Evolutionary conservation across 2,113 vertebrate species (phyloP).

Genomic region (Pitta sordida): DNA sequence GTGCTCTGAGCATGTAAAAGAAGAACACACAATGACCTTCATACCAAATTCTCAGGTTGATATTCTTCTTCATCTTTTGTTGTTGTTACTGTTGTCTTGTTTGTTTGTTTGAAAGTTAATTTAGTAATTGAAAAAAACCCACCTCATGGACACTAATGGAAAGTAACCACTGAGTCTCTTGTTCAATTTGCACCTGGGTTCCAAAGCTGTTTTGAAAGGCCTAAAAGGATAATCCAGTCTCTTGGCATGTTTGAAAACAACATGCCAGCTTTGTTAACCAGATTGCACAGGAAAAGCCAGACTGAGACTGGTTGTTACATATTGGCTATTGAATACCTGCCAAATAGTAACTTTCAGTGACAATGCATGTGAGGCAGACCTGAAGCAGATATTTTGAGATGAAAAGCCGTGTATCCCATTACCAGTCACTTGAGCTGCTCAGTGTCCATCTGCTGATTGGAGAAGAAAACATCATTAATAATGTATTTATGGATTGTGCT

Average conservation of each 20-base stretch:
- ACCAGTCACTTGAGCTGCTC: not conserved
- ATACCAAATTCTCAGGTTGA: not conserved
- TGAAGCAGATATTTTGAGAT: not conserved
- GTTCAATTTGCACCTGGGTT: not conserved
- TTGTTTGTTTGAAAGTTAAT: not conserved
- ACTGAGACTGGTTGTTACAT: not conserved
- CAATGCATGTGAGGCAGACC: not conserved
- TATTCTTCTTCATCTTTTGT: not conserved
- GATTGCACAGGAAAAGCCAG: not conserved
- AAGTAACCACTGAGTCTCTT: not conserved
- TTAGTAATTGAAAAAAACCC: not conserved
- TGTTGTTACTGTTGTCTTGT: not conserved
- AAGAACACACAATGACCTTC: not conserved
- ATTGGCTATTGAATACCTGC: not conserved
- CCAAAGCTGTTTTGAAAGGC: not conserved
- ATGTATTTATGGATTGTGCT: slow-evolving; percentile 13
- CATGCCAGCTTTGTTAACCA: not conserved
- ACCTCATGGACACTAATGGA: not conserved
- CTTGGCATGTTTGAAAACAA: not conserved
- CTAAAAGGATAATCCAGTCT: not conserved
- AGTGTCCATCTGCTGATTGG: slow-evolving; percentile 18
- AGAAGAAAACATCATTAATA: slow-evolving; percentile 46
- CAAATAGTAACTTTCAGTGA: not conserved
- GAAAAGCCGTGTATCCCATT: slow-evolving; percentile 30
- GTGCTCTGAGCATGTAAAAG: not conserved